Base-by-base conservation (phyloP, 2,888 invertebrate species). In the Cataglyphis albicans region DNA sequence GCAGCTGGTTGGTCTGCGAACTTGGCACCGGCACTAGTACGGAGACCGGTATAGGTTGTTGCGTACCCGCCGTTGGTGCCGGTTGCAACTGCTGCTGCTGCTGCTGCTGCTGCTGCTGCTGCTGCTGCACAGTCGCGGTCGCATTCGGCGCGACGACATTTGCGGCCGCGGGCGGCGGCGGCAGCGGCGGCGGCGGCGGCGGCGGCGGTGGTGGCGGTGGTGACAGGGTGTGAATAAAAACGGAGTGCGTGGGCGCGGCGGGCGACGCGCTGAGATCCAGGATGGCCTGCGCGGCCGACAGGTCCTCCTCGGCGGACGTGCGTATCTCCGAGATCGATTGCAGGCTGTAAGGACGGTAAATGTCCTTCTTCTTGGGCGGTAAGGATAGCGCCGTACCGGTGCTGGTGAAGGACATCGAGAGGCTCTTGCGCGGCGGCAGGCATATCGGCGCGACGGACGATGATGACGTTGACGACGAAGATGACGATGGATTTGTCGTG, bases 351-450 rank as follows among this genome's bases (percentile, higher is more conserved):
- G 98, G 98, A 86, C 98, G 96, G 95, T 98, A 98, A 91, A 98
- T 98, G 95, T 98, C 98, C 95, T 98, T 98, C 95, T 98, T 98
- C 95, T 98, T 98, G 3, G 98, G 98, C 87, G 98, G 98, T 92
- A 98, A 95, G 83, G 98, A 97, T 38, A 98, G 95, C 57, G 97
- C 96, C n/a, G 97, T 97, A 65, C 97, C 98, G 21, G 98, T 98
- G 95, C 98, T 98, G 74, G 98, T 98, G 94, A 97, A 98, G 93
- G 97, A 98, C 97, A 98, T 97, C 61, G 98, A 96, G 88, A 97
- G 95, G 84, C 97, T 97, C 95, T 97, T 90, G 25, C 94, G 91
- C 0, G 93, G 93, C 29, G 92, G 93, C 9, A 93, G 72, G 63
- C 64, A 90, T 48, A 91, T 82, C 29, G 90, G 86, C 18, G 89